phyloP scores from a whole-genome alignment of 2,888 invertebrate genomes.

The Bruchidius siliquastri region DNA sequence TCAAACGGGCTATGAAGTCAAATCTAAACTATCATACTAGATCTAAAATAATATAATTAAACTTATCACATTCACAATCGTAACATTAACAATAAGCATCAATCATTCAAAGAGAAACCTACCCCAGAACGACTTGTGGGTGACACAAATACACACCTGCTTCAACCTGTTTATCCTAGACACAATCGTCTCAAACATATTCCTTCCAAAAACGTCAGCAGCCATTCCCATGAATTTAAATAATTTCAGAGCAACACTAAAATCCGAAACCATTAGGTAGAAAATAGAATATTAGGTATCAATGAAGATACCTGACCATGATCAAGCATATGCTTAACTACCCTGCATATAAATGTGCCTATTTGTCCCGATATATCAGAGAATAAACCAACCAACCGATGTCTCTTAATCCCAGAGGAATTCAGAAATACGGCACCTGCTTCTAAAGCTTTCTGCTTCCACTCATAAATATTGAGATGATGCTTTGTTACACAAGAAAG shows the following conservation, averaged over 20 bases:
- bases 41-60: too few relatives aligned
- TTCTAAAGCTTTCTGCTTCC: not conserved
- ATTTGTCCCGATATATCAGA: not conserved
- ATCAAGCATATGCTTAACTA: not conserved
- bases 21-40: too few relatives aligned
- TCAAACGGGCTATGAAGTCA: too few relatives aligned
- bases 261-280: not conserved
- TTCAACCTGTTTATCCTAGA: too few relatives aligned
- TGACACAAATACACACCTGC: too few relatives aligned
- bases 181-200: too few relatives aligned
- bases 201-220: too few relatives aligned
- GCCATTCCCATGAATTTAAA: not conserved
- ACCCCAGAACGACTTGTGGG: too few relatives aligned
- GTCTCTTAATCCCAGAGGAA: not conserved
- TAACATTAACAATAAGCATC: too few relatives aligned
- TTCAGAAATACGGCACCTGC: not conserved
- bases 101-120: too few relatives aligned
- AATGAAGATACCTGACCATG: not conserved
- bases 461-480: not conserved
- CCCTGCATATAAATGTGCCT: not conserved
- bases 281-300: too few relatives aligned
- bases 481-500: not conserved
- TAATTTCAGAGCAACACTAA: not conserved
- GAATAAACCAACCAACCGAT: not conserved
- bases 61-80: too few relatives aligned